Evolutionary conservation across 1,140 invertebrate species (phyloP), one percentile per base, ranked within the genome.

Genomic region (Psilanteris sp.): DNA sequence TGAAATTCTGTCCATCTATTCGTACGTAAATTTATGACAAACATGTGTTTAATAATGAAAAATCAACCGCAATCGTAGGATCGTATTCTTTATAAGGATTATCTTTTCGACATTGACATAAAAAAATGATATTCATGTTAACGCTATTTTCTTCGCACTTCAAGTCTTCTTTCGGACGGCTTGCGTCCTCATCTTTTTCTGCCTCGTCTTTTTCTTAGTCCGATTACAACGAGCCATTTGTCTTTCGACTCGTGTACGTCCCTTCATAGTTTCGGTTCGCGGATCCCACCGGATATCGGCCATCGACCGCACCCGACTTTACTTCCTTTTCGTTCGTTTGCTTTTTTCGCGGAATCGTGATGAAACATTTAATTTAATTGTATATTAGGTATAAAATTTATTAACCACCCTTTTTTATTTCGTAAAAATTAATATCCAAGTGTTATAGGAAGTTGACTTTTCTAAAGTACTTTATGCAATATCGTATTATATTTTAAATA

Each of bases 221-320:
- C 55, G 61, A 77, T 76, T 73, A 80, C 67, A 62, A 68, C 67
- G 39, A 68, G 66, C 59, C 77, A 79, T 82, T 80, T 81, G 57
- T 81, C 73, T 79, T 37, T 46, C 27, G 32, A 50, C 15, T 46
- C 16, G 46, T 61, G 61, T 44, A 73, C 48, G 66, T 72, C 61
- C 64, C 59, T 70, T 67, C 26, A 52, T 20, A 75, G 76, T 82
- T 81, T 43, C 75, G 76, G 74, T 77, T 77, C 81, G 68, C 55
- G 57, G 55, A 52, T 68, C 61, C 24, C 50, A 54, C 78, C 80
- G 79, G 79, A 82, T 78, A 79, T 81, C 70, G 62, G 64, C 64
- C 77, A 77, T 79, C 80, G 79, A 81, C 79, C 78, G 64, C 78
- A 72, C 78, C 81, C 78, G 55, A 57, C 57, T 46, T 52, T 52